A percentile compares a stretch with the other conserved stretches of the same genome.
Conservation (phyloP, 2,888 invertebrate genomes). For the Lasius platythorax region DNA sequence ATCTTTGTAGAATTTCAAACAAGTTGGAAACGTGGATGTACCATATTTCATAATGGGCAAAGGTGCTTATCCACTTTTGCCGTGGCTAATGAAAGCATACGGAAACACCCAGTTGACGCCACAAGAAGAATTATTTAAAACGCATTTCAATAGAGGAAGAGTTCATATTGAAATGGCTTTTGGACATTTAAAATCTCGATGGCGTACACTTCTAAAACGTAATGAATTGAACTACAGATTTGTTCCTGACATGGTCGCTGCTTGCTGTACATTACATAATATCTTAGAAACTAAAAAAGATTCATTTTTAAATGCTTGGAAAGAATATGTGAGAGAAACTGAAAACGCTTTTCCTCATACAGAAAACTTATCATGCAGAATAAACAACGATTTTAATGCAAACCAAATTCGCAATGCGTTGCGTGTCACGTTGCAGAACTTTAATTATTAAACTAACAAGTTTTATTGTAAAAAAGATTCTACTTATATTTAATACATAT, state of each 20-base stretch:
- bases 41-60: neutral
- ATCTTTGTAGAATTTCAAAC: neutral
- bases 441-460: neutral
- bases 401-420: neutral
- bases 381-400: neutral
- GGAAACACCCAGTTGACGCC: neutral
- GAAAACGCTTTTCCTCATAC: neutral
- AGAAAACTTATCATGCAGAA: neutral
- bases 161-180: neutral
- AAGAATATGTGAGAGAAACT: neutral
- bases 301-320: neutral
- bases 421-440: neutral
- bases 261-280: neutral
- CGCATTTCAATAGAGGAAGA: neutral
- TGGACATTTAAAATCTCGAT: constrained; percentile 2
- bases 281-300: neutral
- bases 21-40: neutral
- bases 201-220: constrained; percentile 1
- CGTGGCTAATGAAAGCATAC: constrained; percentile 11
- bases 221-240: neutral
- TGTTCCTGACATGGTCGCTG: neutral
- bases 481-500: neutral
- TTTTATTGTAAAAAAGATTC: neutral
- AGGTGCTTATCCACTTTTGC: neutral
- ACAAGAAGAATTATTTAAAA: constrained; percentile 13